phyloP scores from a whole-genome alignment of 1,140 invertebrate species.

The Geopemphigus sp. region DNA sequence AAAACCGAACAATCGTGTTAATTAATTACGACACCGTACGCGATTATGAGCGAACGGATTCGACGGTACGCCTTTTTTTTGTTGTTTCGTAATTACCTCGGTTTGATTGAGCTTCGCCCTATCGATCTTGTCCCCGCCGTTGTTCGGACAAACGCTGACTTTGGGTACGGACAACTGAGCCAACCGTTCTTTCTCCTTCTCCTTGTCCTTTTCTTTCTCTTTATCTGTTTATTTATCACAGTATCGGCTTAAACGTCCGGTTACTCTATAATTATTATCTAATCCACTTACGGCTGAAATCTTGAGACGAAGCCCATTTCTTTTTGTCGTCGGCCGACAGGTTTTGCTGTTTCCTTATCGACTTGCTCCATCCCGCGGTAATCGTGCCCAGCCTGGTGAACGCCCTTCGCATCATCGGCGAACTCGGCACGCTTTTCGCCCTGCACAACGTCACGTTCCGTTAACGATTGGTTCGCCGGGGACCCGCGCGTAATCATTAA shows the following conservation, averaged over 20 bases:
- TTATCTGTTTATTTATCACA: slow-evolving; percentile 62
- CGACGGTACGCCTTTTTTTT: too few species aligned
- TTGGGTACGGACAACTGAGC: slow-evolving; percentile 75
- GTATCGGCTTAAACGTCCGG: background rate
- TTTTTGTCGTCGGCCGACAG: slow-evolving; percentile 81
- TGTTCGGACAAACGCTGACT: slow-evolving; percentile 87
- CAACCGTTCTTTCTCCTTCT: slow-evolving; percentile 66
- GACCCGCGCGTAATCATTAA: too few species aligned
- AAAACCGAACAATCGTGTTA: too few species aligned
- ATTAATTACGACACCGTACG: too few species aligned
- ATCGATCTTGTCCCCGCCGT: slow-evolving; percentile 79
- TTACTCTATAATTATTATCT: background rate
- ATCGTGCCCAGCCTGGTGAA: slow-evolving; percentile 84
- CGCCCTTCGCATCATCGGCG: slow-evolving; percentile 90
- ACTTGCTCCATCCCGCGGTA: slow-evolving; percentile 84
- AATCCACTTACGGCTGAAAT: slow-evolving; percentile 75
- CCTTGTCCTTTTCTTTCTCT: slow-evolving; percentile 71
- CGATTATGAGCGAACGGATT: too few species aligned
- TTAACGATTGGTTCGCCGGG: too few species aligned
- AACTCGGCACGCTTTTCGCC: slow-evolving; percentile 89
- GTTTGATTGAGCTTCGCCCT: slow-evolving; percentile 85
- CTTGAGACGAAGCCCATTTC: slow-evolving; percentile 87
- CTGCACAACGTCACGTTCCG: slow-evolving; percentile 57
- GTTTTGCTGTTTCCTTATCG: slow-evolving; percentile 73
- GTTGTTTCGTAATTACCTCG: slow-evolving; percentile 70